Evolutionary conservation across 2,888 invertebrate genomes (phyloP), one percentile per base, ranked within the genome.

Genomic region (Hypomecis punctinalis): DNA sequence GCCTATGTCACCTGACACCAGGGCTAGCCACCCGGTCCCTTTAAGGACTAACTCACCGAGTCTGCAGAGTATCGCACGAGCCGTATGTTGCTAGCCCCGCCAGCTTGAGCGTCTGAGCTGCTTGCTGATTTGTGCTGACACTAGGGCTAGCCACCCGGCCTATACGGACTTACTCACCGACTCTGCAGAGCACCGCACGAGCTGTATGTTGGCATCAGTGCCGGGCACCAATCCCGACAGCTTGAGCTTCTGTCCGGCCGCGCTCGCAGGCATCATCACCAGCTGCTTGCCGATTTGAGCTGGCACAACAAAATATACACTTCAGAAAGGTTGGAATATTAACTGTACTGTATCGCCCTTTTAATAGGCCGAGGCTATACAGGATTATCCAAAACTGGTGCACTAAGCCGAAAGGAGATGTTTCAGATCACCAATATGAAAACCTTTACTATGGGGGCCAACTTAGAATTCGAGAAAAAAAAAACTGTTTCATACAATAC

Each of bases 271-370:
- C 76, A 92, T 71, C 82, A 90, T 84, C 11, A 92, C 84, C 9
- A 90, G 68, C 68, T 93, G 91, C 61, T 92, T 90, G 3, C 91
- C 91, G 52, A 91, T 79, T 81, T 90, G 88, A 61, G 92, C 93
- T 90, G 79, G 5, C 80, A 85, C 54, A 10, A 58, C 53, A 61
- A 52, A n/a, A 43, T n/a, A n/a, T 23, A 23, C 23, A 23, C 23
- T 23, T 23, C 23, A 23, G 23, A 23, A 23, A 23, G 3, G 1
- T 23, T 23, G 23, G 23, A 23, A 23, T 23, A n/a, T 23, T 23
- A 3, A 23, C 23, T 23, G 23, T 23, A 3, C 23, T 23, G 23
- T 23, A 23, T 23, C 23, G 23, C 23, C 23, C 23, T 23, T 23
- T 23, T 23, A 23, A 23, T 23, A 23, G 23, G 23, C 23, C 23